Percentiles rank a stretch among this genome's conserved stretches.
Evolutionary conservation across 2,113 vertebrate genomes (phyloP).

Genomic region (Megaceryle maxima): DNA sequence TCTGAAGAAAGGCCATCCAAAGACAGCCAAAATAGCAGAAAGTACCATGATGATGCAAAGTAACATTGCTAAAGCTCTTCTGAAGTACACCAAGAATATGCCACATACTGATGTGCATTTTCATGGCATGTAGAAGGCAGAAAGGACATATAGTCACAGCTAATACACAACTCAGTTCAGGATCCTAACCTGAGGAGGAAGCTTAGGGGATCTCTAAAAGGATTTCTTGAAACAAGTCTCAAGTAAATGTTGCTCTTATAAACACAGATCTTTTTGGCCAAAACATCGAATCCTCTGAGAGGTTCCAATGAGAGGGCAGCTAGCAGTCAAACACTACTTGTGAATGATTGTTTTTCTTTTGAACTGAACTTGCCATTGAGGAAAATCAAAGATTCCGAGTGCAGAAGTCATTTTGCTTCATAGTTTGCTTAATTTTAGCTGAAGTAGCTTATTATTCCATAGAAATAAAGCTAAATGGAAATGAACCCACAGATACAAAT

Average conservation of each 20-base stretch:
- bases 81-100: background rate
- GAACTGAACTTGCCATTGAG: background rate
- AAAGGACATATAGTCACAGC: background rate
- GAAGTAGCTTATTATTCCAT: background rate
- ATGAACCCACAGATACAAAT: background rate
- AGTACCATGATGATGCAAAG: background rate
- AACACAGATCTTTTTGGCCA: background rate
- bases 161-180: background rate
- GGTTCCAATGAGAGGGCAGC: background rate
- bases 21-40: background rate
- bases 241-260: background rate
- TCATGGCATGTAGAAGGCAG: background rate
- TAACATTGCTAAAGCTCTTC: background rate
- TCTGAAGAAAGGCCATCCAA: background rate
- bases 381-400: background rate
- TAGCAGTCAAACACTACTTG: background rate
- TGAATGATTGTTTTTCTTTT: background rate
- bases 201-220: background rate
- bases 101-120: background rate
- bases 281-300: background rate
- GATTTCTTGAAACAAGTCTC: background rate
- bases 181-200: background rate
- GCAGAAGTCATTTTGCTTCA: background rate
- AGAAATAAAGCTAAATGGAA: background rate
- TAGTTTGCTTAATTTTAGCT: background rate